phyloP scores from a whole-genome alignment of 2,797 vertebrate species.

The Mionectes olivaceus region DNA sequence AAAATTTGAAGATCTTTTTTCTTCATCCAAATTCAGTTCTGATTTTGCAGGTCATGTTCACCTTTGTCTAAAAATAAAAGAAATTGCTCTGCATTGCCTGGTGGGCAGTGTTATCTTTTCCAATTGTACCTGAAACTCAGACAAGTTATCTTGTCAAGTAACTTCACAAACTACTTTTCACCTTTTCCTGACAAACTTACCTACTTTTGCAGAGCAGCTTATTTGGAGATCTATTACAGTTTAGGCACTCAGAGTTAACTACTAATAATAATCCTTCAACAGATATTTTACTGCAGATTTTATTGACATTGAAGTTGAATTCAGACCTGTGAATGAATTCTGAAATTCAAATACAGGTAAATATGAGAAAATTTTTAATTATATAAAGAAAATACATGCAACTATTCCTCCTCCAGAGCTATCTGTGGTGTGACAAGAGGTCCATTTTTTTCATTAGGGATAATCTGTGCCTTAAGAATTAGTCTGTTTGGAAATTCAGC shows the following conservation, averaged over 20 bases:
- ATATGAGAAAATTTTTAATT: background rate
- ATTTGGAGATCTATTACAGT: background rate
- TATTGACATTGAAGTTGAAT: background rate
- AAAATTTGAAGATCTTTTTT: background rate
- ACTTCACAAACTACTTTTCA: background rate
- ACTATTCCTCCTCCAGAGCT: background rate
- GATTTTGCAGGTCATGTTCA: background rate
- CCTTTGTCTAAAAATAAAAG: background rate
- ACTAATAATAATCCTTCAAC: background rate
- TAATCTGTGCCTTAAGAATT: background rate
- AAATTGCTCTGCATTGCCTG: background rate
- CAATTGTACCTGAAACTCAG: background rate
- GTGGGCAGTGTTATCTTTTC: background rate
- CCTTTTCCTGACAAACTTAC: background rate
- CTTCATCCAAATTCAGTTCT: background rate
- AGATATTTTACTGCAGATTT: background rate
- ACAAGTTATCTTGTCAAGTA: background rate
- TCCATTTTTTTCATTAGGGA: background rate
- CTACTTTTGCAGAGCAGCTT: background rate
- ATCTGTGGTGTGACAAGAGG: background rate
- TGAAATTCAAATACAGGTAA: background rate
- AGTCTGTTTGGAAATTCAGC: background rate
- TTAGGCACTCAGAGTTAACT: background rate
- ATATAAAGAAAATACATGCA: background rate
- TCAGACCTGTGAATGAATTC: background rate